Evolutionary conservation across 2,888 invertebrate species (phyloP).

Genomic region (Hedychridium roseum): DNA sequence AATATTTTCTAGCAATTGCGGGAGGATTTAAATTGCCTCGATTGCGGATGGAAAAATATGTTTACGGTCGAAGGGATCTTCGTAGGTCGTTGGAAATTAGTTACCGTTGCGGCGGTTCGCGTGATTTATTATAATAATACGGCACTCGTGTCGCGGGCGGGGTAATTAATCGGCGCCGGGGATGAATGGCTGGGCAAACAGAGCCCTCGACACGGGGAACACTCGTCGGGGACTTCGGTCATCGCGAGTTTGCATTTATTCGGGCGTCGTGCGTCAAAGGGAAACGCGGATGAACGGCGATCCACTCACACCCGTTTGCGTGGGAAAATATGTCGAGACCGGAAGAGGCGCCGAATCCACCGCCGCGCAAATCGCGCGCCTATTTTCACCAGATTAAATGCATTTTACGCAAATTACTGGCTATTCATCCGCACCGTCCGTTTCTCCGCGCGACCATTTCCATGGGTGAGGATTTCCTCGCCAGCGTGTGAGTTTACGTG

Average conservation of each 20-base stretch:
- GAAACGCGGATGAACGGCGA: neutral
- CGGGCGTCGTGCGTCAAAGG: constrained; percentile 5
- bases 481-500: neutral
- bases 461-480: neutral
- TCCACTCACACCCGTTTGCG: constrained; percentile 2
- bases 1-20: too few relatives aligned
- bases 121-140: constrained; percentile 8
- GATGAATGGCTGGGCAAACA: too few relatives aligned
- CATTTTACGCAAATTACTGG: constrained; percentile 36
- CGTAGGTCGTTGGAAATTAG: too few relatives aligned
- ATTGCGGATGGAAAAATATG: too few relatives aligned
- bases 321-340: constrained; percentile 12
- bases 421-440: constrained; percentile 27
- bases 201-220: too few relatives aligned
- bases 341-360: constrained; percentile 9
- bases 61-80: too few relatives aligned
- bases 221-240: constrained; percentile 2
- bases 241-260: neutral
- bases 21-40: too few relatives aligned
- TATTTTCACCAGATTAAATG: constrained; percentile 36
- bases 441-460: neutral
- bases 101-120: constrained; percentile 1
- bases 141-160: constrained; percentile 2
- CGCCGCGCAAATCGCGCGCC: constrained; percentile 18
- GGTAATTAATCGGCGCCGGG: constrained; percentile 7